phyloP scores from a whole-genome alignment of 2,113 vertebrate species.

The Chloebia gouldiae region DNA sequence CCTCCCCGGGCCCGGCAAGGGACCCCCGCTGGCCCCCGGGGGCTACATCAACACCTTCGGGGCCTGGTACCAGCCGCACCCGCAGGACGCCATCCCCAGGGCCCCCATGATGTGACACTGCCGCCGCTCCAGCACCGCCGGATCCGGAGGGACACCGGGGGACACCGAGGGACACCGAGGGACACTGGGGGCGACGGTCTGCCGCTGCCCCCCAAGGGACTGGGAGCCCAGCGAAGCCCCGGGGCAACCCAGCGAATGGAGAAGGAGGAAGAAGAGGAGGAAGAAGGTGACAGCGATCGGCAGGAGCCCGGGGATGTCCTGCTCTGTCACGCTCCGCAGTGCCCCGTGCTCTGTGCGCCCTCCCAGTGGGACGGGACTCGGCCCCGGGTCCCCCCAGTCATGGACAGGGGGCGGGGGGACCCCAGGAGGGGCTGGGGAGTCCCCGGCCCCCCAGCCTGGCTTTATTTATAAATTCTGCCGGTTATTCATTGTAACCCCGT shows the following conservation, averaged over 20 bases:
- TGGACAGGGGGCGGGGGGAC: not conserved
- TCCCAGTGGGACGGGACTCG: not conserved
- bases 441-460: not conserved
- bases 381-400: not conserved
- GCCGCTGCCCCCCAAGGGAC: not conserved
- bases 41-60: slow-evolving; percentile 86
- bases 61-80: slow-evolving; percentile 85
- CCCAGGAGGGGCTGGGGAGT: not conserved
- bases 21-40: slow-evolving; percentile 73
- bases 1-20: slow-evolving; percentile 80
- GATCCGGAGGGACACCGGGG: not conserved
- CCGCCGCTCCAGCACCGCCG: not conserved
- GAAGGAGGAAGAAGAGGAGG: not conserved
- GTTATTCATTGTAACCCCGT: not conserved
- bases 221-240: not conserved
- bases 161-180: not conserved
- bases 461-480: slow-evolving; percentile 38
- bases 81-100: slow-evolving; percentile 77
- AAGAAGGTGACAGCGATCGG: rapidly evolving
- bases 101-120: slow-evolving; percentile 86
- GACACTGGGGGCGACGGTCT: not conserved
- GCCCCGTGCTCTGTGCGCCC: rapidly evolving
- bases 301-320: not conserved
- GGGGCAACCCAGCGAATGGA: not conserved
- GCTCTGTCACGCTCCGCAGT: rapidly evolving